These are phyloP conservation scores for Crypturellus tataupa DNA, from an alignment of 2,797 vertebrate genomes.

Conservation along the genomic window DNA sequence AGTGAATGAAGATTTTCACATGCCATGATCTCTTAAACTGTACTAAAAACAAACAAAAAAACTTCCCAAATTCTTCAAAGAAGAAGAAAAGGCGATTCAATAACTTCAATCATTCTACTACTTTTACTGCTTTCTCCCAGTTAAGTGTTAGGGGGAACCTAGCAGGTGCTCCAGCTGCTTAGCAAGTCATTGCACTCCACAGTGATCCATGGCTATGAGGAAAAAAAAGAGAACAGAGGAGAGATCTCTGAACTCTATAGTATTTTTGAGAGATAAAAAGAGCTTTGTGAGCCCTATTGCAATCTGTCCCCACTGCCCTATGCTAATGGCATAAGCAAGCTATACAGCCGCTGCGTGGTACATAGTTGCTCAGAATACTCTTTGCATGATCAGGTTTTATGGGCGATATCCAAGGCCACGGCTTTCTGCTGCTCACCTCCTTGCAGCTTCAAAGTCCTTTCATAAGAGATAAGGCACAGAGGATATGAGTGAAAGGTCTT, in stretches of 20 bases:
- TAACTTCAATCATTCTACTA: too few relatives aligned
- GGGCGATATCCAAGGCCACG: background rate
- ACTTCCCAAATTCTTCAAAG: background rate
- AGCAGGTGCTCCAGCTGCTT: background rate
- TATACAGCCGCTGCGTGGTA: background rate
- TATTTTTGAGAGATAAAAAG: background rate
- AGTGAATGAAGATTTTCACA: background rate
- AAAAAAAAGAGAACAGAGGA: background rate
- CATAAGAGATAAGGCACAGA: conserved; percentile 34
- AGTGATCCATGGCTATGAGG: background rate
- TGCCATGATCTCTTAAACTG: background rate
- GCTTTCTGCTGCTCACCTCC: background rate
- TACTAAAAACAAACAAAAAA: too few relatives aligned
- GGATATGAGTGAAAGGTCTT: conserved; percentile 37
- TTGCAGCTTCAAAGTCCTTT: conserved; percentile 44
- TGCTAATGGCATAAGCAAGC: background rate
- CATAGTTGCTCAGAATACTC: background rate
- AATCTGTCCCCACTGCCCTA: background rate
- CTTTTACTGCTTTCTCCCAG: background rate
- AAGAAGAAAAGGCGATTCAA: background rate
- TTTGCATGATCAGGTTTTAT: background rate
- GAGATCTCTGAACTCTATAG: background rate
- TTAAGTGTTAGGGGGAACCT: background rate
- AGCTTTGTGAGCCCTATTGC: fast-evolving
- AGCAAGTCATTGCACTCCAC: background rate